Base-by-base conservation (phyloP, 2,888 invertebrate species). In the Vesta saturnalis region DNA sequence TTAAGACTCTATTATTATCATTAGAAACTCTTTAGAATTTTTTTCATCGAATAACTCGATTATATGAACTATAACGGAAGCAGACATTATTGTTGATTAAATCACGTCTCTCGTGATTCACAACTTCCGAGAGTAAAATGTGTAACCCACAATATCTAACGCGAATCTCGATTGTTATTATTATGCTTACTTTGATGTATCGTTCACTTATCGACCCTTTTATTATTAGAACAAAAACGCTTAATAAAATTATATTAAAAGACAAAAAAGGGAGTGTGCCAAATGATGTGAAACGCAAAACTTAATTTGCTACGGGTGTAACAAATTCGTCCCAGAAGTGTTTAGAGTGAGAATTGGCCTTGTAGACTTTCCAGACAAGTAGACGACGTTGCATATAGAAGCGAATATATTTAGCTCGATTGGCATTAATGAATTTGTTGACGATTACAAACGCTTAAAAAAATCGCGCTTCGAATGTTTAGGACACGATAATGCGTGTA, bases 31-130 rank as follows among this genome's bases (percentile, higher is more conserved):
- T 64, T 71, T 59, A 60, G 65, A 63, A 60, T 69, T 69, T 68
- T 66, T 67, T 63, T 66, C 60, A 64, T 72, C 74, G 8, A n/a
- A 74, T 76, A 74, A 76, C 73, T 76, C 73, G 76, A 76, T 74
- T 76, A 74, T 60, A 67, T 59, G 64, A 61, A 69, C 72, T 73
- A 76, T 74, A 76, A 73, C 73, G 74, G 76, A 76, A 76, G 74
- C 71, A 63, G 72, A 66, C 71, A 74, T 74, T 74, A 73, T 69
- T 61, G 72, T 67, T 74, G 74, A 76, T 76, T 74, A 76, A 70
- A 66, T 71, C 63, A 63, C 71, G 68, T 72, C 73, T 68, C 58
- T 60, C 65, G 65, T 66, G 69, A 70, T 66, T 70, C 62, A 66
- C 62, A 49, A 66, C 60, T 63, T 61, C 61, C 65, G 57, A 65